Base-by-base conservation (phyloP, 1,140 invertebrate species). In the Octopus sinensis region DNA sequence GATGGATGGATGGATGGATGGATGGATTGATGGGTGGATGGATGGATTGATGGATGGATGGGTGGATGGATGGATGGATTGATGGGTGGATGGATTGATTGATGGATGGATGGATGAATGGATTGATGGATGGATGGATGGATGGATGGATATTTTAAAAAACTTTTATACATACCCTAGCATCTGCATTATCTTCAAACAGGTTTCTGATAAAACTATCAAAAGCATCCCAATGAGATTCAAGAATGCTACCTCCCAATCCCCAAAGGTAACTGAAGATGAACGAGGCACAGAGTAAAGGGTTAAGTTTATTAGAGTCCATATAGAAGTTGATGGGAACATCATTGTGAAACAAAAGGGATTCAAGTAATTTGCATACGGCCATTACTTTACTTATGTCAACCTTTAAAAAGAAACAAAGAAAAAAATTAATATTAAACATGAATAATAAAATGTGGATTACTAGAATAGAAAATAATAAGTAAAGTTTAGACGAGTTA, bases 231-330 rank as follows among this genome's bases (percentile, higher is more conserved):
- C 94, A 93, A 79, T 94, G 93, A 1, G 85, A 87, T 84, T 96
- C 95, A 3, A 92, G 89, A 4, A 96, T 91, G 89, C 96, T 96
- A 1, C 95, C 95, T 54, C 95, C 95, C 6, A 96, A 88, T 3
- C 93, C 92, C 96, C 96, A 97, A 3, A 96, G 88, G 86, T 94
- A 95, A 30, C 93, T 92, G 87, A 95, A 95, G 76, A 94, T 92
- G 88, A 96, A 96, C 4, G 93, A 93, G 84, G 95, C 94, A 54
- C 92, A 92, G 6, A 95, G 86, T 78, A 94, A 93, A n/a, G 91
- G 92, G 81, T 91, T 85, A 0, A 92, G 84, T 79, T 91, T 91
- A 30, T 83, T 79, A 9, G 85, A 83, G 62, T 92, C 91, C 82
- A 88, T 83, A 30, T 83, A 86, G 51, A 90, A 83, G 86, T 93